Evolutionary conservation across 1,140 invertebrate genomes (phyloP).

Genomic region (Araneus ventricosus): DNA sequence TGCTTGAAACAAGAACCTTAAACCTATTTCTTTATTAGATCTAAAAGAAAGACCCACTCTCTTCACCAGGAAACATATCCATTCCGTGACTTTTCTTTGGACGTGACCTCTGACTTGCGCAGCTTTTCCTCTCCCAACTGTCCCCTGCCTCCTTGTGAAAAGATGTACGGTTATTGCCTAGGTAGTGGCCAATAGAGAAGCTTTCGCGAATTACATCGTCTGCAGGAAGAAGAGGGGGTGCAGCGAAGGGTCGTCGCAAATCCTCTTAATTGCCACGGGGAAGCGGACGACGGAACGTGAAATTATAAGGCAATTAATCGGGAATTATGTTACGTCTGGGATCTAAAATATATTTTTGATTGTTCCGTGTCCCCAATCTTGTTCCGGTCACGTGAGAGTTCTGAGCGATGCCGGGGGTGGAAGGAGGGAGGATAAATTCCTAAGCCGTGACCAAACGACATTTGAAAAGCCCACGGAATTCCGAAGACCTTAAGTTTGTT

Average conservation of each 20-base stretch:
- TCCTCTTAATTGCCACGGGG: constrained; percentile 66
- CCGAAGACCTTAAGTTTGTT: not conserved
- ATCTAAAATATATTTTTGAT: constrained; percentile 69
- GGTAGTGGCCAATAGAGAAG: constrained; percentile 32
- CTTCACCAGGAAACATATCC: too few species aligned
- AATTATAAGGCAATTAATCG: constrained; percentile 70
- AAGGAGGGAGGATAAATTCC: not conserved
- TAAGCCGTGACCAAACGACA: constrained; percentile 19
- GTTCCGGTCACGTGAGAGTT: constrained; percentile 25
- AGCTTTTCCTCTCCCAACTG: not conserved
- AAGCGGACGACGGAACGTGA: constrained; percentile 11
- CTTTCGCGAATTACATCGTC: constrained; percentile 43
- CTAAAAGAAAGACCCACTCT: too few species aligned
- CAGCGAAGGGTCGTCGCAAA: constrained; percentile 38
- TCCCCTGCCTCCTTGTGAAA: not conserved
- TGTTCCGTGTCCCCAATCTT: constrained; percentile 15
- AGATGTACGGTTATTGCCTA: constrained; percentile 59
- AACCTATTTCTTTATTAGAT: too few species aligned
- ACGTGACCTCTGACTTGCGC: not conserved
- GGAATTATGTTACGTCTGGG: constrained; percentile 66
- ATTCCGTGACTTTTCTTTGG: too few species aligned
- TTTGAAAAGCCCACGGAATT: constrained; percentile 22
- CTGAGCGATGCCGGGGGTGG: not conserved
- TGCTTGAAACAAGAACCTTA: too few species aligned
- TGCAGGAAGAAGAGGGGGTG: not conserved